Evolutionary conservation across 2,888 invertebrate species (phyloP), one percentile per base, ranked within the genome.

Genomic region (Ditula angustiorana): DNA sequence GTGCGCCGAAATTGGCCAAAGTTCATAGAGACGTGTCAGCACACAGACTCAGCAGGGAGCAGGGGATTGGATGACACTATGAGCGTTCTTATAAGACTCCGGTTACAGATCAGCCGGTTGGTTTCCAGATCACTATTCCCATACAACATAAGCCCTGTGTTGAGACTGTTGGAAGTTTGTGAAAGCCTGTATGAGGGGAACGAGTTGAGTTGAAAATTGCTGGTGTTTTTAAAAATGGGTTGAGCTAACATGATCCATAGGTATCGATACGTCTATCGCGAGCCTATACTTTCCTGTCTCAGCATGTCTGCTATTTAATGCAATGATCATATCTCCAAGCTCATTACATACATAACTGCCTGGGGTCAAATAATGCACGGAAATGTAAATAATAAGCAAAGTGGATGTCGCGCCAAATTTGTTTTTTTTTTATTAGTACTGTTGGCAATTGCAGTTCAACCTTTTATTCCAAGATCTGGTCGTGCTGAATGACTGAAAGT

Each of bases 101-200:
- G 97, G 71, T 92, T 96, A 74, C 96, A 97, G 78, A 97, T 98
- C 70, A 96, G 96, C 73, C 94, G 97, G 78, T 89, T 98, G 72
- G 97, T 98, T 5, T 95, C 96, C 0, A 96, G 96, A 78, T 95
- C 96, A 72, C 87, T 97, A 55, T 98, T 97, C 85, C 97, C 98
- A 0, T 98, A 98, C 85, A 98, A 98, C 84, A 98, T 98, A 78
- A 96, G 96, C 76, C 98, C 98, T 44, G 96, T 98, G 64, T 91
- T 97, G 73, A 95, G 96, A 85, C 90, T 98, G 75, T 90, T 98
- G 70, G 97, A 97, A 83, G 96, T 96, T 71, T 97, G 97, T 79
- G 97, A 97, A 81, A 96, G 96, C 80, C 93, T 97, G 74, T 97
- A 97, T 84, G 97, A 97, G 88, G 96, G 96, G 2, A 96, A 96